These are phyloP conservation scores for Rhizomys pruinosus DNA, from an alignment of 2,113 vertebrate species.

Conservation along the genomic window DNA sequence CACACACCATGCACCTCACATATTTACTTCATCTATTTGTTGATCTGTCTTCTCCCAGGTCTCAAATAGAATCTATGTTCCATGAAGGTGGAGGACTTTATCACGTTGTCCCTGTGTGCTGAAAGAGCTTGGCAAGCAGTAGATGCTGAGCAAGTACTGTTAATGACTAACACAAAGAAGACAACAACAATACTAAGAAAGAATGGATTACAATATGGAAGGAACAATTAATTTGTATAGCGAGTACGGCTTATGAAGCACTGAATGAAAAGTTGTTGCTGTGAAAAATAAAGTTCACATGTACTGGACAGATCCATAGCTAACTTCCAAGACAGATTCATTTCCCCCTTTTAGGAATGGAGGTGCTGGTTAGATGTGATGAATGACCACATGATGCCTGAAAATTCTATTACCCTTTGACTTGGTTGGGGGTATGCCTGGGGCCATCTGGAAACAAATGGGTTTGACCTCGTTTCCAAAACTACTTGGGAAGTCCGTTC, in stretches of 20 bases:
- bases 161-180: not conserved
- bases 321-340: constrained; percentile 54
- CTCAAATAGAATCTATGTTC: not conserved
- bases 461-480: constrained; percentile 77
- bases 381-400: constrained; percentile 59
- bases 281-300: constrained; percentile 43
- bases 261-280: constrained; percentile 23
- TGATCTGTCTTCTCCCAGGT: not conserved
- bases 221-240: not conserved
- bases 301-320: not conserved
- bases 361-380: constrained; percentile 60
- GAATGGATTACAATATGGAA: not conserved
- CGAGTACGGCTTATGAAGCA: not conserved
- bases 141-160: constrained; percentile 9
- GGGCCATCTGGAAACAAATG: constrained; percentile 74
- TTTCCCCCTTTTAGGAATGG: constrained; percentile 36
- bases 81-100: not conserved
- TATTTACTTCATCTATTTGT: not conserved
- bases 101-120: not conserved
- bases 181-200: constrained; percentile 24
- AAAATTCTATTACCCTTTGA: constrained; percentile 69
- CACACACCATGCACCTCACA: not conserved
- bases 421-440: constrained; percentile 36
- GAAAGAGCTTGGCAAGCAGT: not conserved
- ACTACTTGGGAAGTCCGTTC: constrained; percentile 67